Evolutionary conservation across 2,797 vertebrate species (phyloP).

Genomic region (Vireo griseus): DNA sequence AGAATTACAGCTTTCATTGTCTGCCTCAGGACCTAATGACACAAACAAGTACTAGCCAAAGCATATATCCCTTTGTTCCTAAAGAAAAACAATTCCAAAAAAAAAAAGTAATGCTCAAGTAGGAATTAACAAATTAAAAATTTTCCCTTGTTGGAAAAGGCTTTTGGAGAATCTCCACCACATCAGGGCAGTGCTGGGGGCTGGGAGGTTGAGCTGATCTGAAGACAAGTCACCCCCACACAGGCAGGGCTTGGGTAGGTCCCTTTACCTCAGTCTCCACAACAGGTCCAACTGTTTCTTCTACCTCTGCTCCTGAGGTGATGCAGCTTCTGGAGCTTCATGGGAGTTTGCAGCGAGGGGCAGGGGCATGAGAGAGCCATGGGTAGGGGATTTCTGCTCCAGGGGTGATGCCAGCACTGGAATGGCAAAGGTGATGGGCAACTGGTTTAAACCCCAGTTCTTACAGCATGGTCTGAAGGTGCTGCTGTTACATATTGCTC

Average conservation of each 20-base stretch:
- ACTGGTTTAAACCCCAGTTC: neutral
- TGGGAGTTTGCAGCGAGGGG: fast-evolving
- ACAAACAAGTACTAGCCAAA: neutral
- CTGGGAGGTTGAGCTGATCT: neutral
- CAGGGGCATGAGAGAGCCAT: fast-evolving
- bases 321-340: neutral
- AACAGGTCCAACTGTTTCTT: neutral
- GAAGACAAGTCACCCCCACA: neutral
- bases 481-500: neutral
- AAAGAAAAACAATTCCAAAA: neutral
- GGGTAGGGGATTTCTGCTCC: neutral
- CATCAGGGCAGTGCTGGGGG: fast-evolving
- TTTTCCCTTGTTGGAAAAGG: neutral
- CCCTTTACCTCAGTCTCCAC: neutral
- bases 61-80: neutral
- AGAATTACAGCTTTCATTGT: neutral
- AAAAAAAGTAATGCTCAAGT: neutral
- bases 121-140: neutral
- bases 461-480: neutral
- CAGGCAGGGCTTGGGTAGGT: neutral
- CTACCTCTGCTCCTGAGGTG: neutral
- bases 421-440: neutral
- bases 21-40: neutral
- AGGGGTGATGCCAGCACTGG: neutral
- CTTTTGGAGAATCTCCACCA: neutral